Evolutionary conservation across 2,113 vertebrate genomes (phyloP), one percentile per base, ranked within the genome.

Genomic region (Pterocles gutturalis): DNA sequence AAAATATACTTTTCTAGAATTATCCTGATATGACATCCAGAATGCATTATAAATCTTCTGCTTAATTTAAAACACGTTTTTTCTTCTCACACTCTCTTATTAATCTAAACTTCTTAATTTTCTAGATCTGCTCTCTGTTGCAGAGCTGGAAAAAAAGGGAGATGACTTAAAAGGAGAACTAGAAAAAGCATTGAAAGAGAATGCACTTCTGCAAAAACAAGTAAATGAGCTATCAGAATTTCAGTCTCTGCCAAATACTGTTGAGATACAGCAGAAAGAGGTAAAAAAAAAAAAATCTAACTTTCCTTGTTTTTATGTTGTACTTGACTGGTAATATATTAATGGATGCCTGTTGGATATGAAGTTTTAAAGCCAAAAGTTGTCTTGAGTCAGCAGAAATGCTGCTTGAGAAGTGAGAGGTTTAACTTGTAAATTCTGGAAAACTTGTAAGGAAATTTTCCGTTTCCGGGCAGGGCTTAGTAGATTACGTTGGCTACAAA

Each of bases 101-200:
- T 94, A 60, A 48, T 70, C 14, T 67, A 83, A 93, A 83, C 16
- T 91, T 96, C 20, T 41, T 57, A 16, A 67, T 67, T 87, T 11
- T 77, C 24, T 93, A 98, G 98, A 97, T 79, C 77, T 96, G 49
- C 55, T 96, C 4, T 96, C 51, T 83, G 93, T 89, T 62, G 22
- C 98, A 77, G 98, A 98, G 34, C 92, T 99, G 62, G 98, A 99
- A 93, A 98, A 96, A 92, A 98, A 90, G 1, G 91, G 98, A 41
- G 81, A 83, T 13, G 96, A 95, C 17, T 96, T 99, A 51, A 98
- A 98, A 75, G 98, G 96, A 93, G 98, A 99, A 62, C 87, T 99
- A 70, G 96, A 97, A 41, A 97, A 97, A 67, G 94, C 95, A 85
- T 62, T 78, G 45, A 93, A 98, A 92, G 98, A 97, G 77, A 98